A percentile compares a stretch with the other conserved stretches of the same genome.
Evolutionary conservation across 2,888 invertebrate species (phyloP).

Genomic region (Homarus gammarus): DNA sequence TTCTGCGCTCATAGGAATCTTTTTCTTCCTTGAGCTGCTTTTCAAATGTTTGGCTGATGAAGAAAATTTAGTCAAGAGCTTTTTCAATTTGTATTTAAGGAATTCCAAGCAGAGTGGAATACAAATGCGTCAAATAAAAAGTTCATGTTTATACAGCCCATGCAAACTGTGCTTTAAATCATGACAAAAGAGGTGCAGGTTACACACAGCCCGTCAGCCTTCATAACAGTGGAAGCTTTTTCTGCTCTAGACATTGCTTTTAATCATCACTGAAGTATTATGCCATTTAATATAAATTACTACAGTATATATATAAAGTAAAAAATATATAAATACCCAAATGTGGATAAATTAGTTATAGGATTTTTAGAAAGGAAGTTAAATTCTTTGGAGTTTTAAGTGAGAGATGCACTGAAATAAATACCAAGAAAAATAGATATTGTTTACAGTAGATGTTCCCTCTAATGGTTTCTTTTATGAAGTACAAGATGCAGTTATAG

Average conservation of each 20-base stretch:
- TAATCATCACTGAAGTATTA: background rate
- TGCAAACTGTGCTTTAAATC: conserved; percentile 26
- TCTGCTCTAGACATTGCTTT: conserved; percentile 20
- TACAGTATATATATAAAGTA: background rate
- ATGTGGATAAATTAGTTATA: background rate
- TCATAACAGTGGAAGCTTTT: conserved; percentile 19
- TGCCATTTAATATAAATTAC: background rate
- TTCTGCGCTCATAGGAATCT: conserved; percentile 70
- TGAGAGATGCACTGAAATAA: too few species aligned
- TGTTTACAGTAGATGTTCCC: too few species aligned
- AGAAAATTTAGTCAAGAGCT: conserved; percentile 19
- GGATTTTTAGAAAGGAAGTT: too few species aligned
- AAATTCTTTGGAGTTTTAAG: too few species aligned
- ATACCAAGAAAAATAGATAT: too few species aligned
- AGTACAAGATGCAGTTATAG: too few species aligned
- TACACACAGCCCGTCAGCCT: conserved; percentile 1
- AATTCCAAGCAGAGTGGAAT: background rate
- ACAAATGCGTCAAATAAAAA: background rate
- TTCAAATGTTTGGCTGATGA: conserved; percentile 64
- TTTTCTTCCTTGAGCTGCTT: conserved; percentile 74
- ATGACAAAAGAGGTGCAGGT: conserved; percentile 24
- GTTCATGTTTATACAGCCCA: conserved; percentile 7
- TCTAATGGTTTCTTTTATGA: too few species aligned
- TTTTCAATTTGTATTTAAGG: background rate
- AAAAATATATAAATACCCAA: background rate